Base-by-base conservation (phyloP, 2,797 vertebrate species). In the Rousettus madagascariensis region DNA sequence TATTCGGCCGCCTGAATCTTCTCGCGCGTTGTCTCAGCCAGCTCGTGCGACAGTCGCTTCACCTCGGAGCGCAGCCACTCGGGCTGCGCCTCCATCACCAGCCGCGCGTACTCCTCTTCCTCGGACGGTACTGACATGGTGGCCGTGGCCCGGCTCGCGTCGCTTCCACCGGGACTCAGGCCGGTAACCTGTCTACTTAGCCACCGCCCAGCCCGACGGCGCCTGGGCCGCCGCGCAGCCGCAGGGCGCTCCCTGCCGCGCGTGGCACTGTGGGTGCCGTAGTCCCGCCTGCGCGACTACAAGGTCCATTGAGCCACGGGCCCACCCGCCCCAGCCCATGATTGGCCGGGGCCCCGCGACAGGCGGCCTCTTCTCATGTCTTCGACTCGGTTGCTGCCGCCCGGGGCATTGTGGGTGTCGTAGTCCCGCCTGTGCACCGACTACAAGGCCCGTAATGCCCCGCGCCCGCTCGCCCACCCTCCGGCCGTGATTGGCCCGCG, bases 1-100 rank as follows among this genome's bases (percentile, higher is more conserved):
- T 99, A 99, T 97, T 99, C 99, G 3, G 99, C 99, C 95, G 99
- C 99, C 98, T 99, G 99, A 98, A 99, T 99, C 99, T 99, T 99
- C 98, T 99, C 99, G 11, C 98, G 99, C 94, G 98, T 99, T 94
- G 99, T 99, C 89, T 99, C 99, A 20, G 99, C 98, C 97, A 99
- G 99, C 97, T 99, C 99, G 89, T 99, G 99, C 75, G 98, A 98
- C 20, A 99, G 98, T 91, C 99, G 98, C 97, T 99, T 99, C 55
- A 99, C 97, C 98, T 99, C 99, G 20, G 97, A 98, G 63, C 98
- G 99, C 92, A 99, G 99, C 99, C 99, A 99, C 97, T 99, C 99
- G 24, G 99, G 99, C 96, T 99, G 99, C 8, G 99, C 99, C 97
- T 99, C 99, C 99, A 99, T 98, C 71, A 99, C 99, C 97, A 99